Evolutionary conservation across 2,113 vertebrate species (phyloP).

Genomic region (Ramphastos sulfuratus): DNA sequence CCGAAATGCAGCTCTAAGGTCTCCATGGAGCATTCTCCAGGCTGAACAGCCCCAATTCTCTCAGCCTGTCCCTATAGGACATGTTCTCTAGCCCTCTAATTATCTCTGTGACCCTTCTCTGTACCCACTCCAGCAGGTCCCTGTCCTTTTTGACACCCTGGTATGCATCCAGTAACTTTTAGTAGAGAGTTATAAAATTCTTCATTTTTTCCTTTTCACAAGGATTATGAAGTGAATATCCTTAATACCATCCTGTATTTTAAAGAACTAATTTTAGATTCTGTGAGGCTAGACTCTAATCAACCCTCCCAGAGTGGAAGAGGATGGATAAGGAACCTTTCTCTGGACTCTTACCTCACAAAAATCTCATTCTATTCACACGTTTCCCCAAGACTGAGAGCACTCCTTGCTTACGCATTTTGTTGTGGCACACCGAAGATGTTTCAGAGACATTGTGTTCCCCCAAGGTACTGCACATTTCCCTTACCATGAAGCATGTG

Average conservation of each 20-base stretch:
- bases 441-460: not conserved
- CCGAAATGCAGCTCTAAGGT: too few relatives aligned
- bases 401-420: not conserved
- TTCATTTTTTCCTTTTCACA: not conserved
- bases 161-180: not conserved
- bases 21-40: too few relatives aligned
- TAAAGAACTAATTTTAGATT: not conserved
- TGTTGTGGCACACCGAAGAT: not conserved
- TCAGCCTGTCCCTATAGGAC: too few relatives aligned
- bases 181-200: not conserved
- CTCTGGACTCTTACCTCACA: not conserved
- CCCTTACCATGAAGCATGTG: not conserved
- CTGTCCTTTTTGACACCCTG: too few relatives aligned
- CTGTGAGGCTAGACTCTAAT: not conserved
- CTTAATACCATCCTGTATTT: not conserved
- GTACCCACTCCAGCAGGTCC: too few relatives aligned
- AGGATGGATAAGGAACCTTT: rapidly evolving
- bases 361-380: not conserved
- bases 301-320: not conserved
- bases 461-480: not conserved
- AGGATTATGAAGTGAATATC: not conserved
- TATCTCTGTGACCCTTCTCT: too few relatives aligned
- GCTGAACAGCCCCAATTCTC: too few relatives aligned
- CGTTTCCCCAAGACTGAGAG: not conserved
- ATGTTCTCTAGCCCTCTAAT: too few relatives aligned